phyloP scores from a whole-genome alignment of 2,113 vertebrate genomes.

The Microcebus griseorufus region DNA sequence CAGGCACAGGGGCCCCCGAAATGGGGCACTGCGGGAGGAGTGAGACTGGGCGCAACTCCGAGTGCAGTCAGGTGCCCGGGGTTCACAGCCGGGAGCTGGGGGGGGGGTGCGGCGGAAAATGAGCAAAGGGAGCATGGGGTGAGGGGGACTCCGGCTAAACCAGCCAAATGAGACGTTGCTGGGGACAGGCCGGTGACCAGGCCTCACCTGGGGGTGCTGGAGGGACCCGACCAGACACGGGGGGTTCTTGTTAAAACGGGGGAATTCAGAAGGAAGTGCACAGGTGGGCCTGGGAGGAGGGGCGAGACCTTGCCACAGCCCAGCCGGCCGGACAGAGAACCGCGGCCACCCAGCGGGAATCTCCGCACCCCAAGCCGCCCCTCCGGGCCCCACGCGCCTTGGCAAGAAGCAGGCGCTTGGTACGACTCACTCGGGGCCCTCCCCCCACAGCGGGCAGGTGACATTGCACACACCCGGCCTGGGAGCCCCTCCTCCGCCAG shows the following conservation, averaged over 20 bases:
- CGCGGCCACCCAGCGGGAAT: not conserved
- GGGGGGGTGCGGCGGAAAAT: not conserved
- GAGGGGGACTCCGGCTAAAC: not conserved
- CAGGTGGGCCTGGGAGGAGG: accelerated
- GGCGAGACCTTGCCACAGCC: not conserved
- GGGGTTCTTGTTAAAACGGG: not conserved
- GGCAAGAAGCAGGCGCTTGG: not conserved
- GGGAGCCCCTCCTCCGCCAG: not conserved
- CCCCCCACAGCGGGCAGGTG: too few relatives aligned
- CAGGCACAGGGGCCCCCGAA: too few relatives aligned
- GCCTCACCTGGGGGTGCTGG: not conserved
- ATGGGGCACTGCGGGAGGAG: too few relatives aligned
- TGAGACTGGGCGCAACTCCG: not conserved
- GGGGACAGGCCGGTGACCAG: not conserved
- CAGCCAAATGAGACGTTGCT: too few relatives aligned
- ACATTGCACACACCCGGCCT: too few relatives aligned
- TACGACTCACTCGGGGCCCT: too few relatives aligned
- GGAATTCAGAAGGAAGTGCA: too few relatives aligned
- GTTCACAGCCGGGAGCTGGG: too few relatives aligned
- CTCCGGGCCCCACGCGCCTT: not conserved
- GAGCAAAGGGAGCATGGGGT: accelerated
- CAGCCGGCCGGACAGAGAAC: not conserved
- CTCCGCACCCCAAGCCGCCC: accelerated
- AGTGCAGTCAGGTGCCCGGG: not conserved
- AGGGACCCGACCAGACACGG: not conserved